These are phyloP conservation scores for Gymnothorax reevesii DNA, from an alignment of 2,797 vertebrate species.

Conservation along the genomic window DNA sequence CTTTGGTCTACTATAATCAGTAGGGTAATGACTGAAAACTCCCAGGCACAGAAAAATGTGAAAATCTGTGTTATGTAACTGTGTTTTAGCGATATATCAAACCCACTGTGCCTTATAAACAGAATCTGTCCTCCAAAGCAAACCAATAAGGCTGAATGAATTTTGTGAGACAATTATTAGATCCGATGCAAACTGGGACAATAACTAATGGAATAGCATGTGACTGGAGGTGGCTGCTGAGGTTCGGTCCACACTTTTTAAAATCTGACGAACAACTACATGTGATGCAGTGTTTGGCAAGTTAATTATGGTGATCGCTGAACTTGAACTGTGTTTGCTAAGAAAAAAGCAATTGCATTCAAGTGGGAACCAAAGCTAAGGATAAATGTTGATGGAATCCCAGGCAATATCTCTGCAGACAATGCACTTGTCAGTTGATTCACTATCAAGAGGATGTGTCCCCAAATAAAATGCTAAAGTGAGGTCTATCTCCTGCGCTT, in stretches of 20 bases:
- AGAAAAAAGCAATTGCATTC: not conserved
- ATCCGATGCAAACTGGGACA: not conserved
- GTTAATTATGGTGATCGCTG: not conserved
- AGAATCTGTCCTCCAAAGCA: not conserved
- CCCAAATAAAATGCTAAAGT: conserved; percentile 8
- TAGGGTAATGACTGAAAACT: not conserved
- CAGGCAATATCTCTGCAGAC: not conserved
- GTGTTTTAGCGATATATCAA: not conserved
- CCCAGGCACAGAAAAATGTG: not conserved
- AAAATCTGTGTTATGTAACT: not conserved
- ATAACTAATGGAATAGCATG: not conserved
- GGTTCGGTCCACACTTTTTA: not conserved
- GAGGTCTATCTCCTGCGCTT: conserved; percentile 1
- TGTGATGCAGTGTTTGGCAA: not conserved
- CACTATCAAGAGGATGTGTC: not conserved
- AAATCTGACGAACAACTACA: not conserved
- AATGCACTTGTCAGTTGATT: not conserved
- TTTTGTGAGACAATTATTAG: not conserved
- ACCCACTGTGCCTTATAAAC: not conserved
- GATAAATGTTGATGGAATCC: not conserved
- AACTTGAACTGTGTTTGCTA: not conserved
- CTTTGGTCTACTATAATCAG: too few species aligned
- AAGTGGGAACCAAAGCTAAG: not conserved
- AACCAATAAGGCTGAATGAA: not conserved
- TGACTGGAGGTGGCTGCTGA: not conserved